Base-by-base conservation (phyloP, 2,888 invertebrate species). In the Lordiphosa fenestrarum region DNA sequence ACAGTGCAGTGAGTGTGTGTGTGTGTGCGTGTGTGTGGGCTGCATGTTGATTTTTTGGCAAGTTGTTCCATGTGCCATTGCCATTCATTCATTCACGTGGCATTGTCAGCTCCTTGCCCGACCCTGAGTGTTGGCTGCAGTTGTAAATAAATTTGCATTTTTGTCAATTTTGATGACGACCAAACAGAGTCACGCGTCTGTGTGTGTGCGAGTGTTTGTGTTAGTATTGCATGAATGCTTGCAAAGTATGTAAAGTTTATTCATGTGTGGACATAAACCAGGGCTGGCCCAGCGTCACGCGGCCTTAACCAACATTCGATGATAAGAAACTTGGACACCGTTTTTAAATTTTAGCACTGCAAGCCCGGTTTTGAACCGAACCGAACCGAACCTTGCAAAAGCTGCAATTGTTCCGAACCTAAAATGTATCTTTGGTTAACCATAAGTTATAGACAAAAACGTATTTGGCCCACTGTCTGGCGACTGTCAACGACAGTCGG, bases 141-240 rank as follows among this genome's bases (percentile, higher is more conserved):
- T 71, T 71, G 74, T 84, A 74, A 81, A 82, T 75, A 83, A 80
- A 84, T 84, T 82, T 83, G 72, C 72, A 84, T 82, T 82, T 76
- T 80, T 80, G 84, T 78, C 82, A 84, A 81, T 84, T 81, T 77
- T 74, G 70, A 81, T 66, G 66, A 69, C 63, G 47, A 64, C 76
- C 63, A 58, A 59, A 64, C 41, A 46, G 51, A 49, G n/a, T 37
- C 53, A 36, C 33, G 36, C 47, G 37, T 15, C 35, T 13, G 15
- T 37, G 42, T 6, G 41, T 46, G 36, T 48, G 40, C 4, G 41
- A 42, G 23, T 13, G 15, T 12, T 12, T 44, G 60, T 42, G 52
- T 57, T 44, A 46, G 64, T 41, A 61, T 55, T 60, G 62, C 63
- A 68, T 69, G 71, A 68, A 63, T 69, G 69, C 59, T 44, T 71